Evolutionary conservation across 2,797 vertebrate species (phyloP).

Genomic region (Cirrhinus molitorella): DNA sequence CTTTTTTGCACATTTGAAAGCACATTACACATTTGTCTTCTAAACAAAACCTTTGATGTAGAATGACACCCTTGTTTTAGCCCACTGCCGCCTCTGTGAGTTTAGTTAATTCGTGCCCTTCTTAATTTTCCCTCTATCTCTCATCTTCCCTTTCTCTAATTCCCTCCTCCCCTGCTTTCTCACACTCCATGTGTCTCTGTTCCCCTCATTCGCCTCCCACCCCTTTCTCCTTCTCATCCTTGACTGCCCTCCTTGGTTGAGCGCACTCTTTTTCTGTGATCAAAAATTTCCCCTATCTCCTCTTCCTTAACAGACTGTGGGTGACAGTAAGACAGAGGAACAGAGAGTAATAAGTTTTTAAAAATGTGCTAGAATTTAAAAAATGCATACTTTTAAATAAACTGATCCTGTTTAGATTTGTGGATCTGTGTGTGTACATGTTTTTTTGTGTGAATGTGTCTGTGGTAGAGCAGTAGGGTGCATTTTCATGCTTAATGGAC

Average conservation of each 20-base stretch:
- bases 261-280: conserved; percentile 79
- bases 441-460: not conserved
- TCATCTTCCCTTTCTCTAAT: conserved; percentile 45
- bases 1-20: conserved; percentile 8
- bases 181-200: conserved; percentile 16
- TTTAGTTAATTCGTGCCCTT: conserved; percentile 45
- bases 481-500: conserved; percentile 36
- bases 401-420: conserved; percentile 62
- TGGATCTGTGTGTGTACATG: conserved; percentile 27
- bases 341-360: not conserved
- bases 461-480: conserved; percentile 15
- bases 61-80: conserved; percentile 4
- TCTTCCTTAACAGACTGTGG: conserved; percentile 68
- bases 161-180: conserved; percentile 34
- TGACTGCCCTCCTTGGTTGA: conserved; percentile 78
- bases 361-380: not conserved
- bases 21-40: conserved; percentile 26
- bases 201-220: conserved; percentile 32
- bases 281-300: conserved; percentile 79
- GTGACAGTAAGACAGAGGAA: conserved; percentile 2
- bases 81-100: not conserved
- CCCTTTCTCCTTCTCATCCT: conserved; percentile 69
- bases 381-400: conserved; percentile 61
- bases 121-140: conserved; percentile 40
- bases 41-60: conserved; percentile 11